Evolutionary conservation across 2,113 vertebrate species (phyloP).

Genomic region (Theristicus caerulescens): DNA sequence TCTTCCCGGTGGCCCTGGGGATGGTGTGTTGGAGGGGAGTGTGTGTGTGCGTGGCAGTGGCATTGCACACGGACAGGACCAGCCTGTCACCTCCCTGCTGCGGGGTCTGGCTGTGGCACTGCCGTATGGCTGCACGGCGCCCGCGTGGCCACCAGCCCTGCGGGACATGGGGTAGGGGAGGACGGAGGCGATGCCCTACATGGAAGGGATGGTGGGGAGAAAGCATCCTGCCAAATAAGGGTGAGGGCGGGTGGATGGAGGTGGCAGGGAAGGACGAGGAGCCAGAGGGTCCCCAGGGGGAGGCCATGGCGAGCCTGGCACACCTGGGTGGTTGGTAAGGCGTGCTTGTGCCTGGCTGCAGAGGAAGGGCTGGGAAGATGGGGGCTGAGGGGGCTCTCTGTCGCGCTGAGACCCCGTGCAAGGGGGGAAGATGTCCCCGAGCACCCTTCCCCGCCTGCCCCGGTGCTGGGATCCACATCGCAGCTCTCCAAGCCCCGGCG

Average conservation of each 20-base stretch:
- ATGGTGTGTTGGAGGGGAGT: neutral
- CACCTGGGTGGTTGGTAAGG: neutral
- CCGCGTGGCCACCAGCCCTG: neutral
- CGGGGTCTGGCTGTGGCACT: neutral
- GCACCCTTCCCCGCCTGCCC: neutral
- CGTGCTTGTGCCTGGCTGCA: rapidly evolving
- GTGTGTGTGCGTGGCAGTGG: too few relatives aligned
- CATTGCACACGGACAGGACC: neutral
- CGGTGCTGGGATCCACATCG: rapidly evolving
- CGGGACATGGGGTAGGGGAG: rapidly evolving
- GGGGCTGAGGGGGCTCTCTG: neutral
- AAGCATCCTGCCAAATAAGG: rapidly evolving
- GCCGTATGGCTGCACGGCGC: neutral
- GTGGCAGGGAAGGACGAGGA: neutral
- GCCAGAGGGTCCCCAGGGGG: rapidly evolving
- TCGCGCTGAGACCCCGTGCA: rapidly evolving
- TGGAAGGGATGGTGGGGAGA: neutral
- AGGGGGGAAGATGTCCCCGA: rapidly evolving
- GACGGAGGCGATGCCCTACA: neutral
- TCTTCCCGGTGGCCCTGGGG: neutral
- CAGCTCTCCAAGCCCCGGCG: neutral
- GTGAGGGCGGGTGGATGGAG: neutral
- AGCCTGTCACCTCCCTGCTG: neutral
- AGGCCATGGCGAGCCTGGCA: rapidly evolving
- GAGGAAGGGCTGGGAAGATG: neutral